Evolutionary conservation across 2,797 vertebrate genomes (phyloP), one percentile per base, ranked within the genome.

Genomic region (Sitta carolinensis): DNA sequence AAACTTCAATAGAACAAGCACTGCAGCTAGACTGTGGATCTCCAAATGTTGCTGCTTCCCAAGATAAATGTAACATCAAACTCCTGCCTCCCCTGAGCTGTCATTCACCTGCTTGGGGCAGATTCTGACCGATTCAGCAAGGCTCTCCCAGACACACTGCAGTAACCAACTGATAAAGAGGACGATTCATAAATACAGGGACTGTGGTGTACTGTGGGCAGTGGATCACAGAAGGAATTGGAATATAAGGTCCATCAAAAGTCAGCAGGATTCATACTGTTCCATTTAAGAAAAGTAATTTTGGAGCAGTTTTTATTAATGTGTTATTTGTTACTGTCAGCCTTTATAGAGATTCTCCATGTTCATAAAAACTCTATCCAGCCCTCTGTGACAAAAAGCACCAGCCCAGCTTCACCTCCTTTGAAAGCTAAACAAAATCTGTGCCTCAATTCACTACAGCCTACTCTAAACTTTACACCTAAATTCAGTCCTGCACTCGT

Each of bases 251-350:
- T n/a, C 36, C 32, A 77, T 1, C 58, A 68, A 34, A 82, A 80
- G 38, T 38, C 42, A 54, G 13, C 18, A 29, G 29, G 21, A 73
- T 51, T 84, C 0, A 0, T 48, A 61, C 7, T 57, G 29, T 13
- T 76, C 27, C 18, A 29, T 50, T 63, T 21, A 15, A 64, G 40
- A 45, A 84, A 58, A 74, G 27, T 21, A 38, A 6, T 17, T 43
- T 84, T 55, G 13, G 47, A 80, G 50, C 8, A 22, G 17, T 74
- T 90, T 79, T 78, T 15, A 81, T 59, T 62, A 82, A 63, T 8
- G 13, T 18, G 26, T 34, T 34, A 42, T 30, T 67, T 36, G 36
- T 36, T 82, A 29, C 12, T n/a, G n/a, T 70, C 47, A 89, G 22
- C 40, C 23, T 76, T 81, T 73, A 51, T 1, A 52, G 17, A 91